Base-by-base conservation (phyloP, 1,140 invertebrate genomes). In the Cydia fagiglandana region DNA sequence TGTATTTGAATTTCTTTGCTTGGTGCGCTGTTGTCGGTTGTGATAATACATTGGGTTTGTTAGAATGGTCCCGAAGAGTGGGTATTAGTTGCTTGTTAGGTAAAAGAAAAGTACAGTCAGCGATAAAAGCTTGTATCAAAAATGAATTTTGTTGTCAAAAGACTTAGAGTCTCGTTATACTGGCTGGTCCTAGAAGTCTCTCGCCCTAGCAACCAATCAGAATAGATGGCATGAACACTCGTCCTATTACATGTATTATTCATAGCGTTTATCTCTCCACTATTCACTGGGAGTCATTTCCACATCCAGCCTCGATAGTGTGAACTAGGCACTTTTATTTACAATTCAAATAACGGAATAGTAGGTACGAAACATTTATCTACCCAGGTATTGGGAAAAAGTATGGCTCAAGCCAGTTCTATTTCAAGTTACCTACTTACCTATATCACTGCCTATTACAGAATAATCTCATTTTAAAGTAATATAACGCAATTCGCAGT, bases 211-310 rank as follows among this genome's bases (percentile, higher is more conserved):
- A 61, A 61, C 56, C 56, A 24, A 12, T 24, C 17, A n/a, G 56
- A 61, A 61, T 24, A 61, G 7, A n/a, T 34, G 28, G 15, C 13
- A 38, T 41, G 13, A 68, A 64, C 77, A 76, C 74, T 76, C 75
- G 64, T 41, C 61, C 75, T 76, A 82, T 82, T 82, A 73, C 75
- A 82, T 82, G 81, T 64, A 66, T 80, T 79, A 80, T 82, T 82
- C 78, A 82, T 77, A 73, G 47, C 74, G 24, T 64, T 75, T 75
- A 41, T 75, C 74, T 73, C 73, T 73, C 73, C 38, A 73, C 45
- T 17, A 45, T 73, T 15, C 45, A 47, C 73, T 28, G 45, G 73
- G 41, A 73, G 20, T 30, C 47, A 73, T 73, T 73, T 70, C 17
- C 66, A 70, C 38, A 45, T 70, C 34, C 30, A 38, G 15, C 34